Evolutionary conservation across 1,140 invertebrate genomes (phyloP).

Genomic region (Conopomorpha cramerella): DNA sequence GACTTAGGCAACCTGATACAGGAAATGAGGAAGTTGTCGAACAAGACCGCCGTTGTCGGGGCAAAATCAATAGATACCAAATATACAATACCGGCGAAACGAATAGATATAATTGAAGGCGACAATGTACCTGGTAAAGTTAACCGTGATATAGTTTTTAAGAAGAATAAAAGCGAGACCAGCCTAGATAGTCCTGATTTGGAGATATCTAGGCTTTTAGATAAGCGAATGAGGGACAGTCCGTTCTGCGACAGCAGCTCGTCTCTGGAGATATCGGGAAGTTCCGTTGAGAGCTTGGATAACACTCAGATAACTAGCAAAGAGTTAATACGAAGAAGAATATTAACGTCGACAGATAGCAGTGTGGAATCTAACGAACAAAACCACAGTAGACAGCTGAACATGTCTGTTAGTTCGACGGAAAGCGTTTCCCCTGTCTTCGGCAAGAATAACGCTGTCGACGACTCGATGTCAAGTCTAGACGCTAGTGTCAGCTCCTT

Average conservation of each 20-base stretch:
- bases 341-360: constrained; percentile 28
- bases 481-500: constrained; percentile 54
- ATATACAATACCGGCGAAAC: constrained; percentile 10
- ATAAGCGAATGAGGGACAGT: constrained; percentile 23
- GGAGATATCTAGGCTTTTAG: constrained; percentile 54
- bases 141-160: constrained; percentile 42
- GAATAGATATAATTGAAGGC: constrained; percentile 18
- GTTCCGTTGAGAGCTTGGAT: constrained; percentile 44
- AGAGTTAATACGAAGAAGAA: constrained; percentile 17
- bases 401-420: constrained; percentile 50
- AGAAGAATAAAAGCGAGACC: constrained; percentile 56
- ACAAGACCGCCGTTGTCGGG: constrained; percentile 10
- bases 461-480: constrained; percentile 51
- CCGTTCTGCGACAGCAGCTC: constrained; percentile 51
- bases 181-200: constrained; percentile 55
- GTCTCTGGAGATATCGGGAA: constrained; percentile 51
- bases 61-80: constrained; percentile 18
- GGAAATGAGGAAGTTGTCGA: constrained; percentile 30
- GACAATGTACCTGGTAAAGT: constrained; percentile 29
- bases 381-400: constrained; percentile 39
- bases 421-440: constrained; percentile 56
- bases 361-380: constrained; percentile 44
- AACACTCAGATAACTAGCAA: constrained; percentile 13
- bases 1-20: constrained; percentile 34
- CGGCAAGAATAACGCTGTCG: constrained; percentile 43